These are phyloP conservation scores for Pantherophis guttatus DNA, from an alignment of 2,113 vertebrate genomes.

Conservation along the genomic window DNA sequence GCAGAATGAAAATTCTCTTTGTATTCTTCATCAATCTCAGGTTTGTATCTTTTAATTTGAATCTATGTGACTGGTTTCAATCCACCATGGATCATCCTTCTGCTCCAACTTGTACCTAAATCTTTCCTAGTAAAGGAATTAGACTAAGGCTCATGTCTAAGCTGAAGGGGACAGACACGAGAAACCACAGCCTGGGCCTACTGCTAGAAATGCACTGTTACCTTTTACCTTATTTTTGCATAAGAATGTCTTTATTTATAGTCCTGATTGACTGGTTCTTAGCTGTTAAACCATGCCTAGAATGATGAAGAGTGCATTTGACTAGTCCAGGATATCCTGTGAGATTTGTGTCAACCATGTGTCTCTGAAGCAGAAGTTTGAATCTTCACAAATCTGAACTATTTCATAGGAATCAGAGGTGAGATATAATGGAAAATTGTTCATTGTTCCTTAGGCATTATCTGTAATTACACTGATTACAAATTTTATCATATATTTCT, in stretches of 20 bases:
- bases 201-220: neutral
- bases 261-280: neutral
- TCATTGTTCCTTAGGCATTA: neutral
- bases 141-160: neutral
- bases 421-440: neutral
- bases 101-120: neutral
- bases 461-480: neutral
- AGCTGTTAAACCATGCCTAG: neutral
- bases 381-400: neutral
- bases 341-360: neutral
- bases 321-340: neutral
- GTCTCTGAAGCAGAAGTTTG: neutral
- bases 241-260: neutral
- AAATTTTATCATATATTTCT: neutral
- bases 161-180: neutral
- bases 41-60: neutral
- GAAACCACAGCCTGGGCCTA: neutral
- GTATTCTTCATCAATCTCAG: neutral
- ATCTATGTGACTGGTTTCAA: neutral
- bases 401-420: neutral
- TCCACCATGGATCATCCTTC: neutral
- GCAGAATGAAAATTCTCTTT: neutral
- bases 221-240: neutral
- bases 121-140: neutral
- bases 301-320: neutral